Base-by-base conservation (phyloP, 2,113 vertebrate genomes). In the Ailuropoda melanoleuca region DNA sequence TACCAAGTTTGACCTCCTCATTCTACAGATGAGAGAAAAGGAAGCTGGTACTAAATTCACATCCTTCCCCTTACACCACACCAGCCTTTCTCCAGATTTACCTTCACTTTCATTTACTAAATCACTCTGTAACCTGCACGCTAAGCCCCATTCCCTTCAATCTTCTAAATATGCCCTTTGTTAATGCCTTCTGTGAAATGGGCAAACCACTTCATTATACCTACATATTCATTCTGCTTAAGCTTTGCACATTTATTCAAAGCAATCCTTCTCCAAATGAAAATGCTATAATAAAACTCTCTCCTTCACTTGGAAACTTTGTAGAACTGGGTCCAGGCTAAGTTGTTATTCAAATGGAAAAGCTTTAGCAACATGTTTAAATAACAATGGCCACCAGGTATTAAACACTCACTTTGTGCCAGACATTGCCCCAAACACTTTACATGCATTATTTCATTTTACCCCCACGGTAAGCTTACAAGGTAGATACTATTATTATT, bases 101-200 rank as follows among this genome's bases (percentile, higher is more conserved):
- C 14, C 46, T 56, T 93, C 43, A 85, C 26, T 93, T 98, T 97
- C 55, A 88, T 91, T 96, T 80, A 89, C 58, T 86, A 88, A 96
- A 70, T 81, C 60, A 80, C 26, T 86, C 39, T 95, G 17, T 94
- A 31, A 72, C 37, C 75, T 64, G n/a, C 37, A 82, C 34, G 12
- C 43, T 90, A 77, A 88, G 11, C 46, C 8, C n/a, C 23, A n/a
- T 94, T 89, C 26, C 72, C 46, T 80, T 89, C 66, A 89, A 15
- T 85, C 70, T 34, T 96, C 43, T 88, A 93, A 97, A 82, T 60
- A 74, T 39, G 60, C 29, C 77, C 48, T 72, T 90, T 83, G 64
- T 37, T 78, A 91, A 83, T 90, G 53, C 60, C 50, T 93, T 97
- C 56, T 92, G 13, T 75, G 75, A 96, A 97, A 96, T 90, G 37